Evolutionary conservation across 1,140 invertebrate genomes (phyloP).

Genomic region (Belonocnema kinseyi): DNA sequence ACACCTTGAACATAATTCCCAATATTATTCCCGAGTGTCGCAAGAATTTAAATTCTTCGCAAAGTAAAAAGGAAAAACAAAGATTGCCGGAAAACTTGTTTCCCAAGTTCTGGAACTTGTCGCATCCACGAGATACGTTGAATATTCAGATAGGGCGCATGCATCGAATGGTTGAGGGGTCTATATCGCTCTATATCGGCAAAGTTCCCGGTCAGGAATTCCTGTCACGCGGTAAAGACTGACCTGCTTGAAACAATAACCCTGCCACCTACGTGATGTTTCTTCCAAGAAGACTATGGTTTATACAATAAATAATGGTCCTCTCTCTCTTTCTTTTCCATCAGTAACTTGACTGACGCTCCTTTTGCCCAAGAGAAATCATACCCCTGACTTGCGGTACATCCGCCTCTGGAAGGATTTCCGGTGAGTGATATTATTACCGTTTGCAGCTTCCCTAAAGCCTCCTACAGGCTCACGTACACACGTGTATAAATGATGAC

Average conservation of each 20-base stretch:
- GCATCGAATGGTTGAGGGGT: background rate
- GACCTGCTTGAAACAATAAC: slow-evolving; percentile 58
- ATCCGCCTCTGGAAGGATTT: slow-evolving; percentile 39
- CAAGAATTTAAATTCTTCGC: background rate
- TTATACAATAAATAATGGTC: slow-evolving; percentile 25
- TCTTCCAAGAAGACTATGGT: slow-evolving; percentile 36
- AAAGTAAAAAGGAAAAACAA: background rate
- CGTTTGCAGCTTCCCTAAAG: slow-evolving; percentile 37
- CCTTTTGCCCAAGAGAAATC: slow-evolving; percentile 29
- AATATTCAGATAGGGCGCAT: background rate
- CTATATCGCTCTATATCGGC: slow-evolving; percentile 16
- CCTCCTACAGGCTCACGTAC: background rate
- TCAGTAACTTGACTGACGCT: slow-evolving; percentile 34
- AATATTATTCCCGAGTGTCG: background rate
- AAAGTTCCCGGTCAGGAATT: slow-evolving; percentile 44
- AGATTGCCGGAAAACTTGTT: slow-evolving; percentile 14
- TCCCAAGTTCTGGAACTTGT: background rate
- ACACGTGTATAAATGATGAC: slow-evolving; percentile 3
- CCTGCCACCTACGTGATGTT: slow-evolving; percentile 55
- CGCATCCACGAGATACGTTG: slow-evolving; percentile 8
- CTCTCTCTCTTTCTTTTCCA: slow-evolving; percentile 18
- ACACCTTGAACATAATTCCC: background rate
- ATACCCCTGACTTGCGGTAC: background rate
- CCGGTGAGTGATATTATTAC: slow-evolving; percentile 41
- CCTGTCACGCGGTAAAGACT: slow-evolving; percentile 53